These are phyloP conservation scores for Calephelis nemesis DNA, from an alignment of 1,140 invertebrate species.

Conservation along the genomic window DNA sequence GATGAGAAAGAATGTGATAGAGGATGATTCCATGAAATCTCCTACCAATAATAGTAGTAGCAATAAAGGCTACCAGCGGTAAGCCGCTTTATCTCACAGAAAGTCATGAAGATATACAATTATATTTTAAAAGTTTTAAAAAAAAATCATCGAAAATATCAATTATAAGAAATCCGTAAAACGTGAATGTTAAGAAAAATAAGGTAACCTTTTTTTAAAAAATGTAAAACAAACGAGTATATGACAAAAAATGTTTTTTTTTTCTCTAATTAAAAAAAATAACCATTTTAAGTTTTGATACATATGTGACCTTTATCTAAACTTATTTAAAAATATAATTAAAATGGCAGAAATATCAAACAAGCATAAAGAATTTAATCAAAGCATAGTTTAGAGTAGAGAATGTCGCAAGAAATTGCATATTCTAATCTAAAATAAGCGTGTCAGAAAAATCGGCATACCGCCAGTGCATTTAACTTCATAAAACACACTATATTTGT, in stretches of 20 bases:
- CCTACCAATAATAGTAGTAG: no score
- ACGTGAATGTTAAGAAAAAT: neutral
- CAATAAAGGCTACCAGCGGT: slow-evolving; percentile 2
- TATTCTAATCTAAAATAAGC: slow-evolving; percentile 41
- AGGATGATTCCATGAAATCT: neutral
- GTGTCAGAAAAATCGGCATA: slow-evolving; percentile 40
- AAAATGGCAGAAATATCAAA: neutral
- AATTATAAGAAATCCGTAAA: neutral
- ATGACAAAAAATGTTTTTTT: no score
- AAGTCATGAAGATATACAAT: neutral
- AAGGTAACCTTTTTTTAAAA: no score
- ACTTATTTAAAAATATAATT: neutral
- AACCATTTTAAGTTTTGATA: no score
- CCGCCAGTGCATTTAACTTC: slow-evolving; percentile 41
- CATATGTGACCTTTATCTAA: neutral
- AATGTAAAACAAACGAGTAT: neutral
- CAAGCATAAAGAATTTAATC: neutral
- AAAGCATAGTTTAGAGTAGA: slow-evolving; percentile 4
- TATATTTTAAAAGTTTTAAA: neutral
- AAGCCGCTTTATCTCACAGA: neutral
- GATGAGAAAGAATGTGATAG: neutral
- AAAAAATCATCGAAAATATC: neutral
- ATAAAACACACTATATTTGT: slow-evolving; percentile 26
- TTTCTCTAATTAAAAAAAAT: no score
- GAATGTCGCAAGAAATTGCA: slow-evolving; percentile 20